Percentiles rank a stretch among this genome's conserved stretches.
Conservation (phyloP, 1,140 invertebrate genomes). For the Halotydeus destructor region DNA sequence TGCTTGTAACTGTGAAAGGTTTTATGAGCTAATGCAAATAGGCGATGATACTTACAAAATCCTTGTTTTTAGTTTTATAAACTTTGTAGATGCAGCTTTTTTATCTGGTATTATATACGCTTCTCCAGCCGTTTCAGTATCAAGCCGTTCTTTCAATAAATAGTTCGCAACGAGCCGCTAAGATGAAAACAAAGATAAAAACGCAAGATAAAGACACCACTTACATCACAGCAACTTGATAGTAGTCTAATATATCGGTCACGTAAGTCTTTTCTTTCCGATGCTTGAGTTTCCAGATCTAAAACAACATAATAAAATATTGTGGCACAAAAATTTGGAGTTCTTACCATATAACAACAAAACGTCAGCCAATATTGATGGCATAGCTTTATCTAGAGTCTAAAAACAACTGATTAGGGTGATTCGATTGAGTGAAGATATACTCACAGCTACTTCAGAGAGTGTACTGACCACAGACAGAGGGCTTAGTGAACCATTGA, state of each 20-base stretch:
- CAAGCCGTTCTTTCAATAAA: constrained; percentile 70
- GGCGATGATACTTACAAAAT: constrained; percentile 80
- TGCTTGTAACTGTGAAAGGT: constrained; percentile 73
- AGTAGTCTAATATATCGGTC: constrained; percentile 51
- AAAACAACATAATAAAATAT: constrained; percentile 12
- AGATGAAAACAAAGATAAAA: constrained; percentile 22
- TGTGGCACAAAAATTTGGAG: neutral
- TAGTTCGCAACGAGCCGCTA: constrained; percentile 51
- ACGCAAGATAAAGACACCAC: neutral
- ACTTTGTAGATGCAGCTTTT: constrained; percentile 74
- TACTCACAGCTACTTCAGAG: constrained; percentile 21
- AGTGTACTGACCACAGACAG: constrained; percentile 21
- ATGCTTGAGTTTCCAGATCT: constrained; percentile 47
- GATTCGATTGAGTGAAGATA: constrained; percentile 2
- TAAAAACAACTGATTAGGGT: constrained; percentile 17
- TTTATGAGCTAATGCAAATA: constrained; percentile 24
- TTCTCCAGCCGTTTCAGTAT: constrained; percentile 78
- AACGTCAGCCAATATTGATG: constrained; percentile 24
- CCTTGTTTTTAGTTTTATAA: constrained; percentile 94
- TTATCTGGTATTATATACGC: constrained; percentile 74
- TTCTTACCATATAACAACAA: constrained; percentile 23
- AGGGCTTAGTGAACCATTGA: constrained; percentile 21
- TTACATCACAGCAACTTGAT: constrained; percentile 29
- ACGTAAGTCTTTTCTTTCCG: constrained; percentile 30
- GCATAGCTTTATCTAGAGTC: constrained; percentile 20